Base-by-base conservation (phyloP, 2,113 vertebrate genomes). In the Heterocephalus glaber region DNA sequence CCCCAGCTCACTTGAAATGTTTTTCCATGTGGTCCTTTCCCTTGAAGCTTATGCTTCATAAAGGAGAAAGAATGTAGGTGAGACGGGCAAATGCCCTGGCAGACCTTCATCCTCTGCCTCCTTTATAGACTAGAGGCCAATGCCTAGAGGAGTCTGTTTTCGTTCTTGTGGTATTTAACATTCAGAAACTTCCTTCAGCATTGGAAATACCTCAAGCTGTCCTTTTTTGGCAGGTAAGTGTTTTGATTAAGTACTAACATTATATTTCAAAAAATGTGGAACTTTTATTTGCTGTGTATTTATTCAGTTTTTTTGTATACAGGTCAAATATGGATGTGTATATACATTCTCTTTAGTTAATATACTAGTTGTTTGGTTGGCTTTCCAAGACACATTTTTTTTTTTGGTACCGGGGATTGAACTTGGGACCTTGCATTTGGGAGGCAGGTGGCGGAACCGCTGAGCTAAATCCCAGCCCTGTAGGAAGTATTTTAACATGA, bases 181-280 rank as follows among this genome's bases (percentile, higher is more conserved):
- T 22, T 70, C 58, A 94, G 92, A 94, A 95, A 93, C 85, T 96
- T 97, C 95, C 70, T 72, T 93, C 92, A 83, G 68, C 90, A 92
- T 91, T 97, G 96, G 74, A 97, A 97, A 95, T 97, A 98, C 76
- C 95, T 95, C 97, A 97, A 41, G 35, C 82, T 68, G 90, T 63
- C 81, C 72, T 76, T 16, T 47, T 26, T 47, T 47, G 72, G 6
- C 96, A 96, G 94, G 30, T 33, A 97, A 97, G 97, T 98, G 90
- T 97, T 97, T 92, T 92, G 93, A 92, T 88, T 86, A 89, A 89
- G 11, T 95, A 89, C 79, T 96, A 77, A 87, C 90, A 49, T 20
- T 92, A 33, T 79, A 92, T 77, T 70, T 44, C 52, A 94, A 79
- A 95, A 90, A 56, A 74, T 85, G 95, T 76, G 33, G 82, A 81